These are phyloP conservation scores for Setipinna tenuifilis DNA, from an alignment of 2,797 vertebrate genomes.

Conservation along the genomic window DNA sequence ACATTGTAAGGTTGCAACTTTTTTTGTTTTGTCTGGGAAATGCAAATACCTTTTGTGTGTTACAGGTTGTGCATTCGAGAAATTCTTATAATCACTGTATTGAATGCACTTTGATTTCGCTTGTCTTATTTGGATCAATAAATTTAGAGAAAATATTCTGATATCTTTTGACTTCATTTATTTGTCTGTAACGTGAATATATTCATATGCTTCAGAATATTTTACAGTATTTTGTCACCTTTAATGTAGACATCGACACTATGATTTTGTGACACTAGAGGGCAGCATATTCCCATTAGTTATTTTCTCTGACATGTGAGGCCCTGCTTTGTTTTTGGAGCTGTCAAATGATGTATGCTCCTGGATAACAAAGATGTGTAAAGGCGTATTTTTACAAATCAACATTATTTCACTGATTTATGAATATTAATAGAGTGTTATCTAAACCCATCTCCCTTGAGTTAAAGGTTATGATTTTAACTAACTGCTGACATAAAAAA, in stretches of 20 bases:
- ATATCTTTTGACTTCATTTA: background rate
- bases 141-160: constrained; percentile 56
- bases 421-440: background rate
- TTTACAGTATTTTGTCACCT: too few species aligned
- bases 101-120: constrained; percentile 51
- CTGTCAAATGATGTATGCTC: background rate
- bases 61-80: constrained; percentile 7
- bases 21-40: constrained; percentile 46
- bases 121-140: constrained; percentile 59
- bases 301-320: background rate
- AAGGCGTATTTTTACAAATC: background rate
- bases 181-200: background rate
- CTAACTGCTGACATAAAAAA: constrained; percentile 58
- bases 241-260: background rate
- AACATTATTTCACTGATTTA: background rate
- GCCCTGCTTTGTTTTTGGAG: background rate
- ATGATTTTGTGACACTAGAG: background rate
- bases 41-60: constrained; percentile 19
- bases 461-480: constrained; percentile 9
- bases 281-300: background rate
- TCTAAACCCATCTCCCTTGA: background rate
- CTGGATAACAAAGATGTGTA: background rate
- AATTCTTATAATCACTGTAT: constrained; percentile 42
- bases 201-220: constrained; percentile 25
- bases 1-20: constrained; percentile 45